Conservation (phyloP, 2,113 vertebrate genomes). For the Chlorodrepanis virens region DNA sequence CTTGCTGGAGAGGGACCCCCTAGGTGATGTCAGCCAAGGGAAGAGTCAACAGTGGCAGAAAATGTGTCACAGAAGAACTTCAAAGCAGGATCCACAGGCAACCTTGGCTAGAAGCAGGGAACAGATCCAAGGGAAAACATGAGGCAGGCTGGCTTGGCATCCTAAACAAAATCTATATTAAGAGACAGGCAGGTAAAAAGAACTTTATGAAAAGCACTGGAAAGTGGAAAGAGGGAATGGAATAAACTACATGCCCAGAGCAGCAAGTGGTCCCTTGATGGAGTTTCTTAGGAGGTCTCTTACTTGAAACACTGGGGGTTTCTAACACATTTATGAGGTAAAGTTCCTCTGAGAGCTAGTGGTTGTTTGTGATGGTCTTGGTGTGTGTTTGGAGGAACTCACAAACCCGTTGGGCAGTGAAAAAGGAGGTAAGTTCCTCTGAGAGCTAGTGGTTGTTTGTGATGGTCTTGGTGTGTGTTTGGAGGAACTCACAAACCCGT, state of each 20-base stretch:
- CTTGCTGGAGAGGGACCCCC: neutral
- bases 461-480: neutral
- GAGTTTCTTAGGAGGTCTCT: neutral
- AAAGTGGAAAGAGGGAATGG: conserved; percentile 21
- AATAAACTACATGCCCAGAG: neutral
- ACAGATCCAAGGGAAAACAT: conserved; percentile 47
- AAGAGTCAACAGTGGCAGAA: neutral
- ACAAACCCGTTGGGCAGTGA: neutral
- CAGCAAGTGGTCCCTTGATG: neutral
- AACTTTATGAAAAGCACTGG: neutral
- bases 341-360: neutral
- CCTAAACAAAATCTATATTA: conserved; percentile 16
- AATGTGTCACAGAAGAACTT: neutral
- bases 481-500: neutral
- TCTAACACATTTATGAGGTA: neutral
- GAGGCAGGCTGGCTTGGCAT: conserved; percentile 31
- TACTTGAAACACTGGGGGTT: fast-evolving
- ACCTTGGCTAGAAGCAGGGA: neutral
- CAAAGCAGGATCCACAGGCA: conserved; percentile 31
- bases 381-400: neutral
- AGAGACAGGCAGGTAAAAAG: conserved; percentile 17
- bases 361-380: neutral
- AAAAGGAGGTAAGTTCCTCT: neutral
- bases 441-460: neutral
- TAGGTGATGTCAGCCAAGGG: neutral